Base-by-base conservation (phyloP, 2,888 invertebrate genomes). In the Marronus borbonicus region DNA sequence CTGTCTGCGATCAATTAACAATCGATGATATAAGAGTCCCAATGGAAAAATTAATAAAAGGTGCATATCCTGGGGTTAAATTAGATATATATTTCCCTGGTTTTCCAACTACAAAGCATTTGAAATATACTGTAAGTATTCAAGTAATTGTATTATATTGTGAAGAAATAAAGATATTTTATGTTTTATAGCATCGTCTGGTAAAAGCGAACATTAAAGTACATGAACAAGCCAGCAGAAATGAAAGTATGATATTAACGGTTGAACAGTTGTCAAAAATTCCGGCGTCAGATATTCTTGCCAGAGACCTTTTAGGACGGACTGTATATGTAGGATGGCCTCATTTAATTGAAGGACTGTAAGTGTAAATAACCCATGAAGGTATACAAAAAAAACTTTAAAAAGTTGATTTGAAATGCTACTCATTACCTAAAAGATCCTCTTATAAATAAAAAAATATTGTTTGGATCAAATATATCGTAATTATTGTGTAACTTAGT, bases 241-340 rank as follows among this genome's bases (percentile, higher is more conserved):
- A 93, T 80, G 95, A 96, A 78, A 98, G 93, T 86, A 94, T 97
- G 93, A 93, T 98, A 62, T 87, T 98, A 10, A 89, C 91, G 69
- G 89, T 97, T n/a, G 83, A 88, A 0, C 78, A 83, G 49, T 84
- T 83, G 52, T 81, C 92, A 80, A 88, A 91, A 55, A 86, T 89
- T 3, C 87, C 80, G 12, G 70, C 76, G 36, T 39, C 78, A 7
- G 82, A 82, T 74, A 64, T 24, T 24, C 55, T 94, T 0, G 94
- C 94, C 0, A 86, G 89, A 7, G 90, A 93, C 60, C 87, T 94
- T 52, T 87, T 98, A 12, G 96, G 95, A 0, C 92, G 93, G 86
- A 89, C 90, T 64, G 91, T 98, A 1, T 95, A 93, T 90, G 95
- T 97, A 3, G 93, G 93, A 4, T 99, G 98, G 98, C 99, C 99